phyloP scores from a whole-genome alignment of 2,888 invertebrate genomes.

The Polydrusus pterygomalis region DNA sequence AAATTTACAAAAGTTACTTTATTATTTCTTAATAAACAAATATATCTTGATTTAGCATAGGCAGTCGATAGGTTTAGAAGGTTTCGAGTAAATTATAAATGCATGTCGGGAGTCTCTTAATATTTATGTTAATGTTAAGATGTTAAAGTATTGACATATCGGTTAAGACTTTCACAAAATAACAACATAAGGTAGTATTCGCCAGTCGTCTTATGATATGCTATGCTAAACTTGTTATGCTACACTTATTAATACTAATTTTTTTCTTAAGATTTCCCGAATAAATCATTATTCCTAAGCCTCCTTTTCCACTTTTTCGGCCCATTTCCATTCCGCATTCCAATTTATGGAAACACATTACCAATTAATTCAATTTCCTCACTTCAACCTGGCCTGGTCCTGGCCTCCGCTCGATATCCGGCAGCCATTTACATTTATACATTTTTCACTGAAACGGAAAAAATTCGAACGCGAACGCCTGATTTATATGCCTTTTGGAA shows the following conservation, averaged over 20 bases:
- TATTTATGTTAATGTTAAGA: no score
- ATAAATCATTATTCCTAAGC: constrained; percentile 27
- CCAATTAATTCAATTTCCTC: constrained; percentile 65
- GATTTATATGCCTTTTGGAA: constrained; percentile 49
- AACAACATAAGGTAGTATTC: no score
- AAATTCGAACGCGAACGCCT: constrained; percentile 39
- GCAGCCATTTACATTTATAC: constrained; percentile 61
- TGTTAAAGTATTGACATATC: no score
- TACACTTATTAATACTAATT: constrained; percentile 9
- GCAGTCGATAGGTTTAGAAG: no score
- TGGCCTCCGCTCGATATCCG: constrained; percentile 54
- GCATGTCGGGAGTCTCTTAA: no score
- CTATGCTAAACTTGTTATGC: constrained; percentile 12
- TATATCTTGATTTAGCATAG: no score
- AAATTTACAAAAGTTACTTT: no score
- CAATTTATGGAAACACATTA: constrained; percentile 65
- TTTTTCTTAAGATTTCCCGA: constrained; percentile 17
- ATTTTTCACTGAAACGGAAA: constrained; percentile 59
- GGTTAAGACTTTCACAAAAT: no score
- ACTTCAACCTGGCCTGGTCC: constrained; percentile 55
- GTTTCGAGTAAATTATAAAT: no score
- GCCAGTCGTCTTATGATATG: no score
- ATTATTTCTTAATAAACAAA: no score
- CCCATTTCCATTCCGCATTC: constrained; percentile 52
- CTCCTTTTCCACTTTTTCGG: constrained; percentile 50